Base-by-base conservation (phyloP, 2,113 vertebrate genomes). In the Cryptomyrus ogoouensis region DNA sequence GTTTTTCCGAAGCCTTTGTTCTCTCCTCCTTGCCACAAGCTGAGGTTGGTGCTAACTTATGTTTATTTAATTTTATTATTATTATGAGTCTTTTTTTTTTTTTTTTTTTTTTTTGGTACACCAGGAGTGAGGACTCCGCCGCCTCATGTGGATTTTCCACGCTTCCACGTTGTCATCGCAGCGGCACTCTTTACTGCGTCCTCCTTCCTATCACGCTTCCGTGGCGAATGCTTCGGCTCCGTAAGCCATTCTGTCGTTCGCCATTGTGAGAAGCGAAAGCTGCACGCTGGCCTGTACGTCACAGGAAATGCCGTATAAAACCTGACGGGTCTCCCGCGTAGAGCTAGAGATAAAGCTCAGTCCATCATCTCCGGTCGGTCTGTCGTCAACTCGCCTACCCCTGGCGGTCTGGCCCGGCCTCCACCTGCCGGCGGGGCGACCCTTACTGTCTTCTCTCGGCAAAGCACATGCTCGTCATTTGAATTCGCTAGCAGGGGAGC, bases 21-120 rank as follows among this genome's bases (percentile, higher is more conserved):
- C 84, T 0, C 74, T 50, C 91, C 70, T 90, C 19, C 90, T 88
- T 90, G 31, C 70, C 91, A 90, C 87, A 93, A 93, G 93, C 91
- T 95, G 90, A 92, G 89, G 91, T 92, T 90, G 95, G 95, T 96
- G 95, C 95, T 96, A 95, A 42, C 89, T 89, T 80, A 42, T 80
- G 62, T 70, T 70, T 70, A 70, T 70, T 70, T 70, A 70, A 70
- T 70, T 70, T 27, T 27, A 66, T 77, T 42, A 80, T 80, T 77
- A 77, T 77, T 77, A 77, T 77, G 17, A 66, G 3, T 39, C 4
- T 35, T 74, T 27, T 70, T 31, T 27, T 77, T 39, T 39, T n/a
- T 9, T 31, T 70, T 31, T 27, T 39, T 39, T 77, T 53, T 58
- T 7, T 24, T 56, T 2, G 62, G 66, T 42, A 42, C 74, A 80